Conservation (phyloP, 2,113 vertebrate species). For the Albula goreensis region DNA sequence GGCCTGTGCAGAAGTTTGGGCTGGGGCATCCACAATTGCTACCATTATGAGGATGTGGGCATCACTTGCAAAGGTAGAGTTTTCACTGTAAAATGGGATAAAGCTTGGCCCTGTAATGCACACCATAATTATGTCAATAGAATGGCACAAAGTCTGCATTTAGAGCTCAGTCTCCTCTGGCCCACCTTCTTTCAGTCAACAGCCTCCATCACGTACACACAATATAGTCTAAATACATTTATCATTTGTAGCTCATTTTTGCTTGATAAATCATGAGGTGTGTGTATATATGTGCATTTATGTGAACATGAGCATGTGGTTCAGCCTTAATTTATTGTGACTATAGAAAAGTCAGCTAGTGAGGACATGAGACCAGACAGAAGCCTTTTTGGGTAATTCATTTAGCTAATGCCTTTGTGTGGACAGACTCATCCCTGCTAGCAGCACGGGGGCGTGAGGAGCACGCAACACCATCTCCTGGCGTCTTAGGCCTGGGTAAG, state of each 20-base stretch:
- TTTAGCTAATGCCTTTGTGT: constrained; percentile 14
- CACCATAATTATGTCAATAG: neutral
- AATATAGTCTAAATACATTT: neutral
- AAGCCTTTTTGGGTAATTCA: neutral
- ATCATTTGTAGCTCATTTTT: too few species aligned
- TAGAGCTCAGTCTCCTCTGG: neutral
- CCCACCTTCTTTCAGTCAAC: neutral
- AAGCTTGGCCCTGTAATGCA: neutral
- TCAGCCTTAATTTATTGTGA: neutral
- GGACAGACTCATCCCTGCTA: constrained; percentile 63
- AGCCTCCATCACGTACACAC: neutral
- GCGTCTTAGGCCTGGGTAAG: constrained; percentile 59
- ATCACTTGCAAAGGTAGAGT: constrained; percentile 82
- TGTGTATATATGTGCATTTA: neutral
- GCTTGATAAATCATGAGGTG: neutral
- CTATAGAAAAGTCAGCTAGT: neutral
- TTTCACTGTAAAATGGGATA: neutral
- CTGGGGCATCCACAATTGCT: constrained; percentile 95
- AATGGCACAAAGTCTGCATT: too few species aligned
- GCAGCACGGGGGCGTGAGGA: constrained; percentile 56
- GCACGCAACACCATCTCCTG: constrained; percentile 41
- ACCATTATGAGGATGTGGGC: constrained; percentile 94
- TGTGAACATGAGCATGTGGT: neutral
- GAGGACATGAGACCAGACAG: neutral
- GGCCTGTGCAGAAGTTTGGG: constrained; percentile 84